A percentile compares a stretch with the other conserved stretches of the same genome.
These are phyloP conservation scores for Pteruthius melanotis DNA, from an alignment of 2,113 vertebrate species.

Conservation along the genomic window DNA sequence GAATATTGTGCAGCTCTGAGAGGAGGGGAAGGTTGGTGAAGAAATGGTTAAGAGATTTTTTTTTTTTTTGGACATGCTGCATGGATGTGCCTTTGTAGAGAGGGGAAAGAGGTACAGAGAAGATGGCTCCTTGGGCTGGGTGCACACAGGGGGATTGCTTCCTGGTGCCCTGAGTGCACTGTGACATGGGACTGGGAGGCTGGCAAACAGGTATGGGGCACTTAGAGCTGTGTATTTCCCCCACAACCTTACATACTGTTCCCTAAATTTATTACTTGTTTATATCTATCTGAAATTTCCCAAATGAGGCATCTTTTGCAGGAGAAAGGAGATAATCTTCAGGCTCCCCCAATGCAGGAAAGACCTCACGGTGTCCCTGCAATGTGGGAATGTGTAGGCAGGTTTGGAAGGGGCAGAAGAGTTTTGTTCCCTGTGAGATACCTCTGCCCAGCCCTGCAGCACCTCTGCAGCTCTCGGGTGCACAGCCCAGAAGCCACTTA, in stretches of 20 bases:
- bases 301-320: neutral
- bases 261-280: neutral
- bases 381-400: neutral
- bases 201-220: rapidly evolving
- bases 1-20: neutral
- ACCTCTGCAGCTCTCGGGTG: neutral
- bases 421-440: neutral
- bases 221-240: neutral
- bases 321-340: neutral
- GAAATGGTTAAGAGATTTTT: neutral
- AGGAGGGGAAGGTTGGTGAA: neutral
- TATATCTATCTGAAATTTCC: neutral
- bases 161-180: neutral
- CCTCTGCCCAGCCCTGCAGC: neutral
- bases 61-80: neutral
- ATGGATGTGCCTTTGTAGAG: neutral
- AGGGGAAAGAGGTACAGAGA: neutral
- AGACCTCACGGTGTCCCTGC: neutral
- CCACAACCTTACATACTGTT: neutral
- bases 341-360: neutral
- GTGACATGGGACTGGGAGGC: neutral
- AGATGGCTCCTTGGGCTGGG: neutral
- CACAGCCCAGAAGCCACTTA: neutral
- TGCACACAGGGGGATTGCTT: neutral
- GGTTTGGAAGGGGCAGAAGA: neutral